Base-by-base conservation (phyloP, 2,888 invertebrate genomes). In the Apodemia zela region DNA sequence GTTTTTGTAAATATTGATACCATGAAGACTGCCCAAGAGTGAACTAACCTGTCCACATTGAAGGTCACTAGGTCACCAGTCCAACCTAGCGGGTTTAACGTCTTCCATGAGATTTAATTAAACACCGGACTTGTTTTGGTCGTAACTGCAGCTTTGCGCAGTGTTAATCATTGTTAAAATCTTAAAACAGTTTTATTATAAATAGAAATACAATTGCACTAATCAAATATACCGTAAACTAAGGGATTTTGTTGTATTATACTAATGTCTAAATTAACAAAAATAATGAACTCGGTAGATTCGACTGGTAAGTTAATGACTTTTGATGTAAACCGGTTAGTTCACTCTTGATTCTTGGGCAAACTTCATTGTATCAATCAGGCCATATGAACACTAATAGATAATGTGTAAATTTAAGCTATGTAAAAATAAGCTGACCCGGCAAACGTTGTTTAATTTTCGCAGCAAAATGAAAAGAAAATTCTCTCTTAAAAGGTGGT, bases 231-330 rank as follows among this genome's bases (percentile, higher is more conserved):
- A 6, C 29, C 6, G 6, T 29, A 29, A 7, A 29, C 29, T 21
- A 21, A 21, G 21, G 21, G 21, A 21, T 29, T 6, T 6, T 29
- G 29, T 29, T 29, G 29, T 29, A 7, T 29, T 29, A 29, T 29
- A 6, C 29, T 6, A 3, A 29, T 4, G 29, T 29, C 29, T 29
- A 6, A 29, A 6, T 29, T 29, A 29, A 29, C 29, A 29, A 29
- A 6, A 29, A 4, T 5, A 29, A 61, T 63, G 62, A 29, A 62
- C 61, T 21, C 61, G 54, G 49, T 57, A 65, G 49, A 70, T 35
- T 75, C 79, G 81, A 80, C 84, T 78, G 82, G 80, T 89, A 80
- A 87, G 89, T 87, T 76, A 89, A 80, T 90, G 82, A 85, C 89
- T 88, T 83, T 87, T 81, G 79, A 73, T 58, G 64, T n/a, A 73